A percentile compares a stretch with the other conserved stretches of the same genome.
Conservation (phyloP, 2,888 invertebrate genomes). For the Drosophila antonietae region DNA sequence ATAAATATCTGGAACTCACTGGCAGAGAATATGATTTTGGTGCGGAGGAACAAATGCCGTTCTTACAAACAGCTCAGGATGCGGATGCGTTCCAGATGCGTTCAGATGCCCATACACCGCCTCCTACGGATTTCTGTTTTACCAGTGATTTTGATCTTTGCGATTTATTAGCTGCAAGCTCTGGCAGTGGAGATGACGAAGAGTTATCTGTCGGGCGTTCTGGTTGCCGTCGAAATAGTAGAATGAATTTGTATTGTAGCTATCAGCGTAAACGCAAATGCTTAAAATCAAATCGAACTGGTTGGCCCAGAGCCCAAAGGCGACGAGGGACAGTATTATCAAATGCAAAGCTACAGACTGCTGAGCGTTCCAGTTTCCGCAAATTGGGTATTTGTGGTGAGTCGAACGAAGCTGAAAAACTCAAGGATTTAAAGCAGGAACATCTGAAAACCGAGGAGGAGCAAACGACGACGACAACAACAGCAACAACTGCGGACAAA, state of each 20-base stretch:
- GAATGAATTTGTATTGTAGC: slow-evolving; percentile 68
- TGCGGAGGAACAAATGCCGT: slow-evolving; percentile 34
- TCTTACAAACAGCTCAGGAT: not conserved
- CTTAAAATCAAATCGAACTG: slow-evolving; percentile 90
- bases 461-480: slow-evolving; percentile 51
- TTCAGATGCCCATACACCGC: slow-evolving; percentile 64
- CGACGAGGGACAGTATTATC: slow-evolving; percentile 42
- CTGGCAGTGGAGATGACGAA: slow-evolving; percentile 61
- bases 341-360: slow-evolving; percentile 52
- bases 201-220: slow-evolving; percentile 21
- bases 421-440: slow-evolving; percentile 44
- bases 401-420: not conserved
- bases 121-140: slow-evolving; percentile 80
- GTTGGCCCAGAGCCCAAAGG: slow-evolving; percentile 89
- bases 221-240: slow-evolving; percentile 47
- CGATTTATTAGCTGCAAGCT: slow-evolving; percentile 73
- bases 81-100: not conserved
- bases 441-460: slow-evolving; percentile 52
- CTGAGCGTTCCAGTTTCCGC: slow-evolving; percentile 68
- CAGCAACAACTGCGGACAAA: slow-evolving; percentile 44
- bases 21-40: slow-evolving; percentile 65
- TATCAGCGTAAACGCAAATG: slow-evolving; percentile 82
- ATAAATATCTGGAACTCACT: slow-evolving; percentile 78
- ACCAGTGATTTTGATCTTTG: slow-evolving; percentile 82
- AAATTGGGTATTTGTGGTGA: slow-evolving; percentile 46